phyloP scores from a whole-genome alignment of 1,140 invertebrate genomes.

The Diabrotica undecimpunctata region DNA sequence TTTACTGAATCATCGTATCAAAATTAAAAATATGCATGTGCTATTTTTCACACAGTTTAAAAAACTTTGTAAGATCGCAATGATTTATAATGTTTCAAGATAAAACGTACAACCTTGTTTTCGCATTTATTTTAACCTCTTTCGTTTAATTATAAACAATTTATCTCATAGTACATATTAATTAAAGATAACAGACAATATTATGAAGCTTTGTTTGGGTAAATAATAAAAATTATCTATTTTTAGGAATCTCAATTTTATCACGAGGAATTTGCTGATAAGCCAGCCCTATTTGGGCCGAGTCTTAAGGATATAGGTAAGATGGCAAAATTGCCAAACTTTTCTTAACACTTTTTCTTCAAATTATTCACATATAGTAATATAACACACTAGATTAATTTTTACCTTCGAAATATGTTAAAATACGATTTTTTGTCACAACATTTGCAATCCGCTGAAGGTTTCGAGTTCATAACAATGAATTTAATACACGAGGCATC shows the following conservation, averaged over 20 bases:
- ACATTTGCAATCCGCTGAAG: too few species aligned
- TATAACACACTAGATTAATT: too few species aligned
- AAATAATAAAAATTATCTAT: not conserved
- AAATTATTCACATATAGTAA: too few species aligned
- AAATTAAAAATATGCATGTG: too few species aligned
- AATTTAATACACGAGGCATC: too few species aligned
- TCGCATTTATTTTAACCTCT: not conserved
- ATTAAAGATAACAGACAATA: not conserved
- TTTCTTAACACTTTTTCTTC: too few species aligned
- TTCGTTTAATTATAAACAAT: constrained; percentile 6
- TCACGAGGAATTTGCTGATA: constrained; percentile 37
- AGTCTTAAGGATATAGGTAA: constrained; percentile 33
- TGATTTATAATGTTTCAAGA: not conserved
- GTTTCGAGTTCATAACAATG: too few species aligned
- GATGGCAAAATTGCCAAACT: not conserved
- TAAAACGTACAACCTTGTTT: not conserved
- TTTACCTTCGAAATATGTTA: too few species aligned
- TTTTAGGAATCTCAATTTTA: constrained; percentile 37
- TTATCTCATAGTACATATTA: constrained; percentile 7
- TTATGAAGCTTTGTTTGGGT: not conserved
- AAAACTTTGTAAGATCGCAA: not conserved
- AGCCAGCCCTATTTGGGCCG: constrained; percentile 31
- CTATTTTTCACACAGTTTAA: not conserved
- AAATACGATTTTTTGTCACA: too few species aligned
- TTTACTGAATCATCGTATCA: too few species aligned